Evolutionary conservation across 2,888 invertebrate genomes (phyloP), one percentile per base, ranked within the genome.

Genomic region (Lepidocyrtoides sp.): DNA sequence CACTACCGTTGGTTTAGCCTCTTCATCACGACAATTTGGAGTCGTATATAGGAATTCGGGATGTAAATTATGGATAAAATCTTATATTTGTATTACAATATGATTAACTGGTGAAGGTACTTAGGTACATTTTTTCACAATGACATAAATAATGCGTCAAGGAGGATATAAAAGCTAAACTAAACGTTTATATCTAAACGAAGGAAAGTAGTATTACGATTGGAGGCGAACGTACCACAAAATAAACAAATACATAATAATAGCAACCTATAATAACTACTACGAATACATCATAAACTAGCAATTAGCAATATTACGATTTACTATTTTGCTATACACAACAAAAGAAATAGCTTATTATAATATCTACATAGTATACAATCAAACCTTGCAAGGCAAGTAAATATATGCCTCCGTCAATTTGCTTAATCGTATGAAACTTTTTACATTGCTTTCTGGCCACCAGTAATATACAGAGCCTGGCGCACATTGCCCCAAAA

Each of bases 231-330:
- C 23, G 81, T 81, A 81, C 81, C 36, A 81, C 60, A 81, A 79
- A 79, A 79, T 79, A 79, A 20, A 81, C 36, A 60, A 81, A 60
- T 14, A 29, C n/a, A n/a, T n/a, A n/a, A n/a, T n/a, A n/a, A n/a
- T n/a, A 2, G 51, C 17, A 20, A 4, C 14, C 26, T 20, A 17
- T 5, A 54, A 20, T 32, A 66, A 66, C 3, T 26, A 66, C 32
- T 66, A 48, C 75, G 48, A 36, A 17, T 10, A 32, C 41, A 41
- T 0, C n/a, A 20, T n/a, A n/a, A n/a, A n/a, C n/a, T n/a, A n/a
- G n/a, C n/a, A n/a, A n/a, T n/a, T n/a, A n/a, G n/a, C n/a, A n/a
- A n/a, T n/a, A n/a, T n/a, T n/a, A n/a, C n/a, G n/a, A n/a, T n/a
- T n/a, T n/a, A n/a, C n/a, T n/a, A n/a, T n/a, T n/a, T n/a, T n/a